Evolutionary conservation across 2,113 vertebrate genomes (phyloP).

Genomic region (Nycticryphes semicollaris): DNA sequence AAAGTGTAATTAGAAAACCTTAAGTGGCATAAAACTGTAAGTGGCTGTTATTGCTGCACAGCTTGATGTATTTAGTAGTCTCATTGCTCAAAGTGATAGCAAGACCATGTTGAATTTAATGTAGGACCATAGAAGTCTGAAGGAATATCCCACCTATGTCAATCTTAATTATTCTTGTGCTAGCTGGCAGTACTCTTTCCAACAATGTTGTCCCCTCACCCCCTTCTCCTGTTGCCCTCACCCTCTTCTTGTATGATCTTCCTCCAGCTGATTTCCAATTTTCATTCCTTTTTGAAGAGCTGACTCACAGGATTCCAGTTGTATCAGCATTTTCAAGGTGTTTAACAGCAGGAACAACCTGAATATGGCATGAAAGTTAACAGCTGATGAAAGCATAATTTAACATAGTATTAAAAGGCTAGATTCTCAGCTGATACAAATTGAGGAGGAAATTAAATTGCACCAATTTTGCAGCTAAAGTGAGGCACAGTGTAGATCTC

Average conservation of each 20-base stretch:
- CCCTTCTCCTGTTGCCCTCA: neutral
- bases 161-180: neutral
- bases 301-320: neutral
- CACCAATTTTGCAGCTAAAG: neutral
- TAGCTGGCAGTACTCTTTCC: neutral
- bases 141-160: neutral
- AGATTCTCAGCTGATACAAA: neutral
- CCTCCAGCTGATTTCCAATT: neutral
- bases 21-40: neutral
- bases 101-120: neutral
- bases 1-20: neutral
- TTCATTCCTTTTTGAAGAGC: neutral
- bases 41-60: rapidly evolving
- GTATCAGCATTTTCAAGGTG: neutral
- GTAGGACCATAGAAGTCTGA: neutral
- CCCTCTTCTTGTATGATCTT: neutral
- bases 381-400: conserved; percentile 10
- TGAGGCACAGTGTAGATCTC: neutral
- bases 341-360: conserved; percentile 1
- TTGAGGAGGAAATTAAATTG: neutral
- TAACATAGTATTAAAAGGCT: neutral
- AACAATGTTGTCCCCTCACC: neutral
- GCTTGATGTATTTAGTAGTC: neutral
- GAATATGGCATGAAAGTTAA: neutral
- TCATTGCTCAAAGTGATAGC: neutral